phyloP scores from a whole-genome alignment of 2,113 vertebrate species.

The Rhea pennata region DNA sequence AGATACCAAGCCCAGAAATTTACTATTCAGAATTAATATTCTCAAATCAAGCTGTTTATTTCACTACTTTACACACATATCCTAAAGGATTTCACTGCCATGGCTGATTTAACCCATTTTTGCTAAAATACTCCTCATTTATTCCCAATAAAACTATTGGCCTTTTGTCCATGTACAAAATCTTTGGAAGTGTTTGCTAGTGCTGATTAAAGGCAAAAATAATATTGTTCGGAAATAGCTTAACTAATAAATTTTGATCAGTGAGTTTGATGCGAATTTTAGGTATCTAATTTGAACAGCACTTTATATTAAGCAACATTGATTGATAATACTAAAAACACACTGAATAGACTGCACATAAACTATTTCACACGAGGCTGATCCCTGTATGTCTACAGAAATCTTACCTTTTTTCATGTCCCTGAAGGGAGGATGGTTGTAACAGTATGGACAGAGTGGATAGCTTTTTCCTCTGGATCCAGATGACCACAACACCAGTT shows the following conservation, averaged over 20 bases:
- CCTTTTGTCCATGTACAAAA: background rate
- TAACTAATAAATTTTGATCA: background rate
- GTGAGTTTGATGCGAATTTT: rapidly evolving
- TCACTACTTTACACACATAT: background rate
- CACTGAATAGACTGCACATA: background rate
- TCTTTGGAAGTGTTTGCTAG: background rate
- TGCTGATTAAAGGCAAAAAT: background rate
- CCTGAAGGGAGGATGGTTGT: constrained; percentile 94
- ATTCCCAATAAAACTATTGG: background rate
- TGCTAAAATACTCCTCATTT: background rate
- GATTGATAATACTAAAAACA: background rate
- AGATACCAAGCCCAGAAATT: background rate
- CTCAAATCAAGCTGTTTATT: background rate
- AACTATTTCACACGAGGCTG: background rate
- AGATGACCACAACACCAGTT: constrained; percentile 95
- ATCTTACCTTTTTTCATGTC: constrained; percentile 97
- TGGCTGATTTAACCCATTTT: background rate
- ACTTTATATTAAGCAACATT: background rate
- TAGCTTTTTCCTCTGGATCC: constrained; percentile 95
- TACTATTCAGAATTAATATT: background rate
- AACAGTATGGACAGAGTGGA: constrained; percentile 95
- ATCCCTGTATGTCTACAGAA: background rate
- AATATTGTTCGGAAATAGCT: background rate
- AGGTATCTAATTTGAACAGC: background rate
- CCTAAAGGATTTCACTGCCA: background rate